These are phyloP conservation scores for Fragum whitleyi DNA, from an alignment of 2,888 invertebrate species.

Conservation along the genomic window DNA sequence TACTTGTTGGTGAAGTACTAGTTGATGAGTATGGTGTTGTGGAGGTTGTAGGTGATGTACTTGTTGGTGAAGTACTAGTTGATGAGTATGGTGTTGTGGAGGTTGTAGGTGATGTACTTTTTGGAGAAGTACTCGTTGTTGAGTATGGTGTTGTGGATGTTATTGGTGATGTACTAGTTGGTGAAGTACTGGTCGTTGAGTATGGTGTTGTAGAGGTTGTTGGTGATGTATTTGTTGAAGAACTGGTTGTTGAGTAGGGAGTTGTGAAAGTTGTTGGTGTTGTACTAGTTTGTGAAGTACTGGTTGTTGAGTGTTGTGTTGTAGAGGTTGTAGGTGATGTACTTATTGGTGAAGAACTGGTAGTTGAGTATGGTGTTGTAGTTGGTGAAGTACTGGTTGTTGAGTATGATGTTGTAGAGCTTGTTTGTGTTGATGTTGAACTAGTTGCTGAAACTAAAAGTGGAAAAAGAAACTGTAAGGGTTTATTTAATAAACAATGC, in stretches of 20 bases:
- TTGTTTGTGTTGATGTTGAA: not conserved
- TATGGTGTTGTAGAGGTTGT: too few relatives aligned
- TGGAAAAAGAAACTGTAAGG: too few relatives aligned
- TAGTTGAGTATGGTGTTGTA: not conserved
- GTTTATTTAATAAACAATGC: too few relatives aligned
- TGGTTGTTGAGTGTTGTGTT: not conserved
- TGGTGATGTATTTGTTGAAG: not conserved
- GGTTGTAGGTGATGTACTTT: not conserved
- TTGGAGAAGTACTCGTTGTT: not conserved
- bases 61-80: not conserved
- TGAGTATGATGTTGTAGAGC: not conserved
- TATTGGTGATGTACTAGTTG: too few relatives aligned
- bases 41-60: not conserved
- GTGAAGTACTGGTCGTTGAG: too few relatives aligned
- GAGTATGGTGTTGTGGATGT: too few relatives aligned
- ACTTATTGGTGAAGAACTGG: not conserved
- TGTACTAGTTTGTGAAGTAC: too few relatives aligned
- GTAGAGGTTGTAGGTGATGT: not conserved
- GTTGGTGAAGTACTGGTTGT: constrained; percentile 1
- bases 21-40: not conserved
- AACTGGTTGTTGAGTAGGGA: too few relatives aligned
- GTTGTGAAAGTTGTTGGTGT: not conserved
- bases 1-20: not conserved
- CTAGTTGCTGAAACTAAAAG: not conserved
- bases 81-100: not conserved